A percentile compares a stretch with the other conserved stretches of the same genome.
Evolutionary conservation across 2,113 vertebrate species (phyloP).

Genomic region (Donacobius atricapilla): DNA sequence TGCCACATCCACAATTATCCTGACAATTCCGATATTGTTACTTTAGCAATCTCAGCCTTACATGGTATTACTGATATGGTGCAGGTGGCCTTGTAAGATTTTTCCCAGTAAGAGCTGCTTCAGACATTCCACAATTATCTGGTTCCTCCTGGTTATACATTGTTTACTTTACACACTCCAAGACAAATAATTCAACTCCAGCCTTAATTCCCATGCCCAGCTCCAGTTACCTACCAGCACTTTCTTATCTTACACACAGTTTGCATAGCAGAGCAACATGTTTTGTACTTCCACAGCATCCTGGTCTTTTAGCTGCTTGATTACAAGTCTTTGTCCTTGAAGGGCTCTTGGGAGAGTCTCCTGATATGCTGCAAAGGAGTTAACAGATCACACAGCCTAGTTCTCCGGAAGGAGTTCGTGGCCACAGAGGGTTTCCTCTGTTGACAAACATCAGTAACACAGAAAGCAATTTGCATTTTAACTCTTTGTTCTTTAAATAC

Average conservation of each 20-base stretch:
- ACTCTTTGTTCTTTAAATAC: neutral
- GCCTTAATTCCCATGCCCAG: neutral
- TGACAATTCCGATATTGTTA: fast-evolving
- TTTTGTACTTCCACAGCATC: neutral
- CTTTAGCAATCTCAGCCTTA: neutral
- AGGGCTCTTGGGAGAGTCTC: neutral
- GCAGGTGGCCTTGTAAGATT: neutral
- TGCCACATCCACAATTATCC: neutral
- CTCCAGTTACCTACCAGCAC: neutral
- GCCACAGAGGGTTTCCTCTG: neutral
- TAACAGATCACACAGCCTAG: neutral
- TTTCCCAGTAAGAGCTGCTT: neutral
- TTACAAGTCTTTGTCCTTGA: neutral
- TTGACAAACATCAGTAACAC: neutral
- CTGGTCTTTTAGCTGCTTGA: neutral
- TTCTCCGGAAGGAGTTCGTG: neutral
- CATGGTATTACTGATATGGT: neutral
- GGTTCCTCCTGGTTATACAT: neutral
- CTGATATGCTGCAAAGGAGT: neutral
- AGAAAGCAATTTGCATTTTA: neutral
- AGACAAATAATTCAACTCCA: neutral
- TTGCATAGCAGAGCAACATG: neutral
- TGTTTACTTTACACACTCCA: neutral
- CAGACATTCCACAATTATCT: neutral
- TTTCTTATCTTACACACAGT: neutral